Conservation (phyloP, 2,797 vertebrate genomes). For the Cygnus olor region DNA sequence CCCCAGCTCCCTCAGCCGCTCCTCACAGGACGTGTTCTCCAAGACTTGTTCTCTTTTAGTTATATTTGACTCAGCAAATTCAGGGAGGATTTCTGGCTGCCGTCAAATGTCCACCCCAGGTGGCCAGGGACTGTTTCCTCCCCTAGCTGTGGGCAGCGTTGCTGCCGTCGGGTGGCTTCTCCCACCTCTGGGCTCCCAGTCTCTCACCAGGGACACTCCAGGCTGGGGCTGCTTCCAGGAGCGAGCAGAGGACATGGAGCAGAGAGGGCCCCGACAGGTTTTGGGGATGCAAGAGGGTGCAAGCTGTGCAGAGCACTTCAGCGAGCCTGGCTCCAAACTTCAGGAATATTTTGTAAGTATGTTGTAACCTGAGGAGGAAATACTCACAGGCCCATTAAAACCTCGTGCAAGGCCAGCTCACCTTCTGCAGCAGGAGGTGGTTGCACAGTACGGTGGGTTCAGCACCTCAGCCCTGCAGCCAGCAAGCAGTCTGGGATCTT, state of each 20-base stretch:
- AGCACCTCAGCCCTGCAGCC: neutral
- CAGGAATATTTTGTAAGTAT: neutral
- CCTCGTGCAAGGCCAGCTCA: neutral
- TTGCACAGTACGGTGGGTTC: neutral
- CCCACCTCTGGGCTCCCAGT: neutral
- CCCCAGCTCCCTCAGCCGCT: too few species aligned
- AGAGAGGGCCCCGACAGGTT: too few species aligned
- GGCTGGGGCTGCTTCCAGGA: neutral
- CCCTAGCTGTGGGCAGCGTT: neutral
- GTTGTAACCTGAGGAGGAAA: neutral
- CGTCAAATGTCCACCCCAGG: neutral
- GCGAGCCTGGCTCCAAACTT: neutral
- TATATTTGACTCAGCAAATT: neutral
- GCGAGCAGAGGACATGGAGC: neutral
- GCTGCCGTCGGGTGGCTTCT: neutral
- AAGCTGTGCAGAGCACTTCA: neutral
- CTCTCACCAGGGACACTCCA: neutral
- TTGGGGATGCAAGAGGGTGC: neutral
- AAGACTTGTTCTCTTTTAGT: neutral
- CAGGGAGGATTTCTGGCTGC: neutral
- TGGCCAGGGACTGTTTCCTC: neutral
- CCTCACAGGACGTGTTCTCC: too few species aligned
- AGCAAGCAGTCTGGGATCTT: fast-evolving
- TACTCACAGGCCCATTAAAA: neutral
- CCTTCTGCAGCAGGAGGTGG: neutral